Percentiles rank a stretch among this genome's conserved stretches.
phyloP scores from a whole-genome alignment of 2,888 invertebrate genomes.

The Drosophila prolongata region DNA sequence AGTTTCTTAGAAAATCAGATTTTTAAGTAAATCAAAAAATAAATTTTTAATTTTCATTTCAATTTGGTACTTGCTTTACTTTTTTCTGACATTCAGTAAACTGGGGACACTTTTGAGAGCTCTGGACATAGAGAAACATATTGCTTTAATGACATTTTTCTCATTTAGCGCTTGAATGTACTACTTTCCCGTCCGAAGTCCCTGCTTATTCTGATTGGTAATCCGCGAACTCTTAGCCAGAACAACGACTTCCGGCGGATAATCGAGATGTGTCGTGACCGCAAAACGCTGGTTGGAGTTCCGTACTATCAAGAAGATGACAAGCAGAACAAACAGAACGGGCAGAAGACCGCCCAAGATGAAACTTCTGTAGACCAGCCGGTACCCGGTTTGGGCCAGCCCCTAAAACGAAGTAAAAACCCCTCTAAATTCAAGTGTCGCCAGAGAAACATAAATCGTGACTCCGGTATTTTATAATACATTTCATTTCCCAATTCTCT shows the following conservation, averaged over 20 bases:
- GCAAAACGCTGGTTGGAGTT: constrained; percentile 63
- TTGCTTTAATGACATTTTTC: not conserved
- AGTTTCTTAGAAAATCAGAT: too few relatives aligned
- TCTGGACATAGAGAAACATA: too few relatives aligned
- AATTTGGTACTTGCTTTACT: too few relatives aligned
- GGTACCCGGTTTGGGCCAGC: constrained; percentile 34
- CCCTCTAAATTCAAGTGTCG: constrained; percentile 30
- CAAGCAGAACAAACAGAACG: constrained; percentile 40
- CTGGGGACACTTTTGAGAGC: too few relatives aligned
- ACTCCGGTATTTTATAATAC: constrained; percentile 1
- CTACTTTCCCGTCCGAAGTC: constrained; percentile 87
- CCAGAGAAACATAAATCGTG: constrained; percentile 45
- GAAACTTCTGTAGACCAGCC: not conserved
- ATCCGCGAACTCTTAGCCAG: constrained; percentile 82
- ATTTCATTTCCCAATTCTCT: not conserved
- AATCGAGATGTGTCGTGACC: constrained; percentile 70
- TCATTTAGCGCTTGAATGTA: constrained; percentile 87
- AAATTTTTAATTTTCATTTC: too few relatives aligned
- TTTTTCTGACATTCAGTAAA: too few relatives aligned
- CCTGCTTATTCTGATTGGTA: constrained; percentile 86
- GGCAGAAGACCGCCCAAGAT: not conserved
- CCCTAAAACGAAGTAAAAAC: constrained; percentile 60
- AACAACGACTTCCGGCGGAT: constrained; percentile 74
- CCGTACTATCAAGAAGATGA: constrained; percentile 49
- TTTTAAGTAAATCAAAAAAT: too few relatives aligned